A percentile compares a stretch with the other conserved stretches of the same genome.
Evolutionary conservation across 2,113 vertebrate genomes (phyloP).

Genomic region (Cygnus atratus): DNA sequence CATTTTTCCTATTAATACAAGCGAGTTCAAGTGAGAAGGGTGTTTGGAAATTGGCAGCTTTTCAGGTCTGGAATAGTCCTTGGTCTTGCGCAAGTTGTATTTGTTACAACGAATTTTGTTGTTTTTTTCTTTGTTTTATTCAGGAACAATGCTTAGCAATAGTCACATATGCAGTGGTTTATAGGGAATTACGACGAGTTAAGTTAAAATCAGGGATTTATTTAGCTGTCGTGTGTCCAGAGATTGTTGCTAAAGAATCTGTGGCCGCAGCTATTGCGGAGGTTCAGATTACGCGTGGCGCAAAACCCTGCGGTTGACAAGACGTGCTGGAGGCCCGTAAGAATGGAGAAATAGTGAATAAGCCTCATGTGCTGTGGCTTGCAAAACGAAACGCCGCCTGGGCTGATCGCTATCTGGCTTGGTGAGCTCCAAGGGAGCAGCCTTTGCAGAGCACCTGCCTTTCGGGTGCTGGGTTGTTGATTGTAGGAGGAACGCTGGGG

Average conservation of each 20-base stretch:
- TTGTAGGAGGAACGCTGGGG: background rate
- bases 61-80: background rate
- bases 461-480: background rate
- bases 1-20: background rate
- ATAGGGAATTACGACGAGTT: background rate
- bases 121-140: background rate
- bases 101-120: background rate
- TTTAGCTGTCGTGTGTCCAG: background rate
- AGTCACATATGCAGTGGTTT: background rate
- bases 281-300: background rate
- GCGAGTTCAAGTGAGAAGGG: background rate
- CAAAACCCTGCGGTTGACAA: background rate
- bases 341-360: background rate
- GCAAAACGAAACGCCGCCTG: background rate
- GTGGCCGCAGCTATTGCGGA: background rate
- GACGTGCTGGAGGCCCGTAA: background rate
- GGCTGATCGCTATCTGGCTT: background rate
- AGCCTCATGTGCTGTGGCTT: background rate
- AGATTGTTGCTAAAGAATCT: background rate
- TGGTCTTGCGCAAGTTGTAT: background rate
- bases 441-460: background rate
- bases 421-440: background rate
- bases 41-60: conserved; percentile 6
- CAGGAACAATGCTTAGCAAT: background rate
- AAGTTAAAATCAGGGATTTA: background rate